phyloP scores from a whole-genome alignment of 1,140 invertebrate genomes.

The Ips typographus region DNA sequence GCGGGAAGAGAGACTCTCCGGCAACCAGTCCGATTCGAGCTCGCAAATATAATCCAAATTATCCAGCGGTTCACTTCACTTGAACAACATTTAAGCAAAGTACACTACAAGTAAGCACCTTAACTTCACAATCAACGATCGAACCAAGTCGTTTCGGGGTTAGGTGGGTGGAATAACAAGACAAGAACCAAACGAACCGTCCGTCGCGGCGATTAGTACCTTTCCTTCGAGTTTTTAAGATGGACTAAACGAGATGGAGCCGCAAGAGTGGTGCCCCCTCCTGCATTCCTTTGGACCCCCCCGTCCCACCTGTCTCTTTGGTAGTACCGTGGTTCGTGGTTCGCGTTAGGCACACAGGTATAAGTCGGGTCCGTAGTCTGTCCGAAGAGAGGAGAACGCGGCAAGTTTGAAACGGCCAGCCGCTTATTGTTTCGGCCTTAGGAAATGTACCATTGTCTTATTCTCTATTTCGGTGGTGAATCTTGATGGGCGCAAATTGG shows the following conservation, averaged over 20 bases:
- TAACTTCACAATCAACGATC: background rate
- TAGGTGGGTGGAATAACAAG: slow-evolving; percentile 24
- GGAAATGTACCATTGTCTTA: slow-evolving; percentile 50
- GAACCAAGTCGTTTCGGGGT: slow-evolving; percentile 28
- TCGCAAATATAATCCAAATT: slow-evolving; percentile 17
- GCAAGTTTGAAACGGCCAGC: slow-evolving; percentile 46
- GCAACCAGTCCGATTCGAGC: slow-evolving; percentile 19
- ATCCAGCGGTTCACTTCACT: slow-evolving; percentile 13
- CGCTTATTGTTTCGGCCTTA: slow-evolving; percentile 43
- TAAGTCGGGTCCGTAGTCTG: slow-evolving; percentile 14
- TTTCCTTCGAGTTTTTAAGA: slow-evolving; percentile 43
- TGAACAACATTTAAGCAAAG: slow-evolving; percentile 10
- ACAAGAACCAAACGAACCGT: slow-evolving; percentile 34
- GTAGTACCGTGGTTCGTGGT: slow-evolving; percentile 21
- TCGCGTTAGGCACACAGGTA: slow-evolving; percentile 34
- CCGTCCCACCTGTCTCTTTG: slow-evolving; percentile 40
- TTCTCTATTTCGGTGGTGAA: slow-evolving; percentile 29
- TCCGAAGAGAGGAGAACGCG: slow-evolving; percentile 29
- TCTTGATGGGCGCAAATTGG: slow-evolving; percentile 3
- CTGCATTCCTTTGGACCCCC: slow-evolving; percentile 49
- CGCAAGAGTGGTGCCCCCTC: slow-evolving; percentile 46
- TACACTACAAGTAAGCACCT: slow-evolving; percentile 14
- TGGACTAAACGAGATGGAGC: slow-evolving; percentile 46
- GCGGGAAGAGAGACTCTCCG: slow-evolving; percentile 21
- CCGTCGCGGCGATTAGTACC: slow-evolving; percentile 32